phyloP scores from a whole-genome alignment of 2,113 vertebrate genomes.

The Elephantulus edwardii region DNA sequence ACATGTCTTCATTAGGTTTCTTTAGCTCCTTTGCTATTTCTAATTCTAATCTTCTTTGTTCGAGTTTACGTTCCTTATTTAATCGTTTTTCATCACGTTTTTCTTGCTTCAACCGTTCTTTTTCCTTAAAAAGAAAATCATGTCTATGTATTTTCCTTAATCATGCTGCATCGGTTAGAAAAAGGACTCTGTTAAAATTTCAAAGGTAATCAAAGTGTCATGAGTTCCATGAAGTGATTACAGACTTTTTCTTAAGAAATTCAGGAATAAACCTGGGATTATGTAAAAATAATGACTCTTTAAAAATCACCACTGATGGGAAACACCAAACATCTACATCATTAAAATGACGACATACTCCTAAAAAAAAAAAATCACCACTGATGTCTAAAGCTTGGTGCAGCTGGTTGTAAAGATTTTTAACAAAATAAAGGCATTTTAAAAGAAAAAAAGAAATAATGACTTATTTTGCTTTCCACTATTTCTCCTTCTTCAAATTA shows the following conservation, averaged over 20 bases:
- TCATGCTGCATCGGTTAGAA: slow-evolving; percentile 57
- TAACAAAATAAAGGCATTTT: no score
- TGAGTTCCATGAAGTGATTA: slow-evolving; percentile 15
- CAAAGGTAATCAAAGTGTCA: slow-evolving; percentile 23
- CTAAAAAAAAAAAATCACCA: no score
- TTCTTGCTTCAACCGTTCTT: slow-evolving; percentile 94
- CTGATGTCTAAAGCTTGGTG: no score
- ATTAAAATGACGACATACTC: no score
- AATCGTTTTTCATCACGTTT: slow-evolving; percentile 95
- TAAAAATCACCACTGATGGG: no score
- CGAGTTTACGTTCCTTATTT: slow-evolving; percentile 95
- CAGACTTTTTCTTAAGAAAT: neutral
- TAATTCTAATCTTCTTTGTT: slow-evolving; percentile 92
- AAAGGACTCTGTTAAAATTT: slow-evolving; percentile 49
- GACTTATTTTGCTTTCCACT: slow-evolving; percentile 2
- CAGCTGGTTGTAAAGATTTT: no score
- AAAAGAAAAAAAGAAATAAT: no score
- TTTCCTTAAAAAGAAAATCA: slow-evolving; percentile 88
- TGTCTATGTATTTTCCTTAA: slow-evolving; percentile 16
- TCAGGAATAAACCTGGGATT: slow-evolving; percentile 36
- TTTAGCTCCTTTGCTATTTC: slow-evolving; percentile 96
- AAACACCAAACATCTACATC: no score
- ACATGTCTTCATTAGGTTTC: slow-evolving; percentile 98
- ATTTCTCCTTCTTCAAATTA: slow-evolving; percentile 41
- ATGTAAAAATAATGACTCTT: slow-evolving; percentile 8